These are phyloP conservation scores for Belgica antarctica DNA, from an alignment of 2,888 invertebrate species.

Conservation along the genomic window DNA sequence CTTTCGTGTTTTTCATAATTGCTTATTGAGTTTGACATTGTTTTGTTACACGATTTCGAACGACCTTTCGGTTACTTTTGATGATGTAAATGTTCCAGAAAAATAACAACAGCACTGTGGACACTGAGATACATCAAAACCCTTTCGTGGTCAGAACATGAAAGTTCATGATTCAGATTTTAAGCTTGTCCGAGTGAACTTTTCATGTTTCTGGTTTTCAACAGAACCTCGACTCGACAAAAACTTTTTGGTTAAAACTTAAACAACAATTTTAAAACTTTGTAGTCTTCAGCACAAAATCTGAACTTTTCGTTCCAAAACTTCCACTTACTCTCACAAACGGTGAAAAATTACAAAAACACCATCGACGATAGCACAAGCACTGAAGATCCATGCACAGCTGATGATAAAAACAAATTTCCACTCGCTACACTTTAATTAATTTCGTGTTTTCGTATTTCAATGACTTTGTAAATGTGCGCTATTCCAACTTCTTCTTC, in stretches of 20 bases:
- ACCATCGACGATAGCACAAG: neutral
- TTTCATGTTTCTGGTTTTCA: slow-evolving; percentile 9
- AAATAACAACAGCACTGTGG: neutral
- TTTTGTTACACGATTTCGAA: neutral
- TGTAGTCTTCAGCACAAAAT: neutral
- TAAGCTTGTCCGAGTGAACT: slow-evolving; percentile 7
- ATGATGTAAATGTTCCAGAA: neutral
- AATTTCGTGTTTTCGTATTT: neutral
- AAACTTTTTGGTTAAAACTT: neutral
- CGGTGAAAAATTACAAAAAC: neutral
- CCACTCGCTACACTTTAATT: neutral
- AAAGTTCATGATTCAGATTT: slow-evolving; percentile 22
- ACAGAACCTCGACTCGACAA: neutral
- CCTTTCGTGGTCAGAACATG: slow-evolving; percentile 19
- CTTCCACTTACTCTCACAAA: neutral
- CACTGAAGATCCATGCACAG: slow-evolving; percentile 5
- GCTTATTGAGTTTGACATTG: neutral
- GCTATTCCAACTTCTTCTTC: neutral
- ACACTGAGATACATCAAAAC: slow-evolving; percentile 12
- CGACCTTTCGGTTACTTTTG: neutral
- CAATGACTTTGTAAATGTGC: neutral
- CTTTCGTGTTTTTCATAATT: slow-evolving; percentile 4
- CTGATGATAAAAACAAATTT: slow-evolving; percentile 11
- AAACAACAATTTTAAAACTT: neutral
- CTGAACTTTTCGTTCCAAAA: neutral